Evolutionary conservation across 2,113 vertebrate genomes (phyloP).

Genomic region (Spilogale gracilis): DNA sequence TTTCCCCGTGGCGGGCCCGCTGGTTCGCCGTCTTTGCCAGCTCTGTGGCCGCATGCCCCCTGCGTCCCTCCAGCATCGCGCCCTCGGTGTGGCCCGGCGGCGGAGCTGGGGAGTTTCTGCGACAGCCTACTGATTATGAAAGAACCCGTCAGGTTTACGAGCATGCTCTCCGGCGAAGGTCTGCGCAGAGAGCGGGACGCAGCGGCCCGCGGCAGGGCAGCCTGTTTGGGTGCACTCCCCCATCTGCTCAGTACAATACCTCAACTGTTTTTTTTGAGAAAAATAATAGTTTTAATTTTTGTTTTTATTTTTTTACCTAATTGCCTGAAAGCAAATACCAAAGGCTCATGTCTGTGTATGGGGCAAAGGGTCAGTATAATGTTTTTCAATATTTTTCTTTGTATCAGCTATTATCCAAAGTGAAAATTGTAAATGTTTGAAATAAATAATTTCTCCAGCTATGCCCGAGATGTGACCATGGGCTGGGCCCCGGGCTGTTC

Average conservation of each 20-base stretch:
- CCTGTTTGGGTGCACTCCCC: background rate
- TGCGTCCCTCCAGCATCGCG: background rate
- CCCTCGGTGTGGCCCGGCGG: background rate
- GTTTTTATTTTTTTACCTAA: conserved; percentile 16
- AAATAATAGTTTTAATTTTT: conserved; percentile 67
- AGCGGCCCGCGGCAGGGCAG: background rate
- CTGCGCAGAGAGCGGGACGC: background rate
- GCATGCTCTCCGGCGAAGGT: background rate
- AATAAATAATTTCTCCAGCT: conserved; percentile 76
- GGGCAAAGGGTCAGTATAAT: conserved; percentile 60
- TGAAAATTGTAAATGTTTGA: conserved; percentile 68
- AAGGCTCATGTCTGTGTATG: conserved; percentile 39
- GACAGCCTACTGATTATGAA: conserved; percentile 56
- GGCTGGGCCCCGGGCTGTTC: background rate
- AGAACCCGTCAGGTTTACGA: conserved; percentile 2
- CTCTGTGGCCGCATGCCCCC: background rate
- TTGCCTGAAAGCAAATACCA: conserved; percentile 43
- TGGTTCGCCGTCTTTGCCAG: background rate
- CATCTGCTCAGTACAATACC: conserved; percentile 65
- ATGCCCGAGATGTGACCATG: background rate
- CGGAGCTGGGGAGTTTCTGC: conserved; percentile 45
- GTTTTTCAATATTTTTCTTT: conserved; percentile 52
- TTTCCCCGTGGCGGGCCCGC: background rate
- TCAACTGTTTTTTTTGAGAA: conserved; percentile 59
- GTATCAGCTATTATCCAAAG: conserved; percentile 63